phyloP scores from a whole-genome alignment of 2,113 vertebrate genomes.

The Anhinga rufa region DNA sequence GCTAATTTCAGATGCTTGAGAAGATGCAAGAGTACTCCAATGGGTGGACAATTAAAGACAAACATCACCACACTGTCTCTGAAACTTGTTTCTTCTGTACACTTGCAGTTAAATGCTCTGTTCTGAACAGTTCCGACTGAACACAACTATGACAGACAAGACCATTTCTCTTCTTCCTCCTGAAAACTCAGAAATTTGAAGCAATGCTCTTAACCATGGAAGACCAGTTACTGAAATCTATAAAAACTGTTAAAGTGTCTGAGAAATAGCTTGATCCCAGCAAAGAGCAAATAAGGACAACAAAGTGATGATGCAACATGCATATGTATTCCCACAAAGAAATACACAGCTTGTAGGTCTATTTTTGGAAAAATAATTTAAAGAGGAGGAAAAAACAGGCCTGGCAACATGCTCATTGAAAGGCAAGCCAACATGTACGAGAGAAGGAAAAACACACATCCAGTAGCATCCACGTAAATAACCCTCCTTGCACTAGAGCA shows the following conservation, averaged over 20 bases:
- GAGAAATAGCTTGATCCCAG: not conserved
- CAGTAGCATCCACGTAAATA: not conserved
- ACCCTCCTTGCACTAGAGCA: not conserved
- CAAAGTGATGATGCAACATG: not conserved
- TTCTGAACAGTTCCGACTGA: not conserved
- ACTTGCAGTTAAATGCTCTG: not conserved
- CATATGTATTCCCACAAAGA: constrained; percentile 4
- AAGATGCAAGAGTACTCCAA: not conserved
- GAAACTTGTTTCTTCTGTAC: not conserved
- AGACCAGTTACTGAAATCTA: not conserved
- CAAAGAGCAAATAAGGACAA: not conserved
- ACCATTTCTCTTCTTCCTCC: not conserved
- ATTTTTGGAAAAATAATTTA: constrained; percentile 1
- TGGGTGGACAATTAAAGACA: not conserved
- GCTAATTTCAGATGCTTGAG: not conserved
- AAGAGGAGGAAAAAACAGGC: not conserved
- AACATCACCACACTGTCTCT: not conserved
- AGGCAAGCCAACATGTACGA: not conserved
- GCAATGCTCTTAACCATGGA: not conserved
- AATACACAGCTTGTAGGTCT: constrained; percentile 44
- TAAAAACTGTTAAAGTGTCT: not conserved
- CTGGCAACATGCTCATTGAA: not conserved
- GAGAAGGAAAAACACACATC: not conserved
- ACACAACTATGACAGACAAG: not conserved
- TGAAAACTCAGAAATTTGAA: not conserved